Percentiles rank a stretch among this genome's conserved stretches.
Conservation (phyloP, 2,113 vertebrate genomes). For the Dendrocopos noguchii region DNA sequence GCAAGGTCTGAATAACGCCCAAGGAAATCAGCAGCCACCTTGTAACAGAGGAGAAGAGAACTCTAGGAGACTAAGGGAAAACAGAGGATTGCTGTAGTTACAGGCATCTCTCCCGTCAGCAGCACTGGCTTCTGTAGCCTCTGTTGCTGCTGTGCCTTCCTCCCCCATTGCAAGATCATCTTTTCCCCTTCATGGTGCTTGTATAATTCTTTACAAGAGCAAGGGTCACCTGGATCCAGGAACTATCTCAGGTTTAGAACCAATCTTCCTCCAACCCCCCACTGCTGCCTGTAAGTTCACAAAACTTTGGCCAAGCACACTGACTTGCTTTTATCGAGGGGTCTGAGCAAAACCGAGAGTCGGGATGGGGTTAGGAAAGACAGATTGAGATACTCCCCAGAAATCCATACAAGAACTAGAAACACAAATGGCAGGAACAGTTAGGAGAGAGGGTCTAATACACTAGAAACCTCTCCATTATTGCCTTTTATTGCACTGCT, state of each 20-base stretch:
- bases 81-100: neutral
- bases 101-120: neutral
- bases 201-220: neutral
- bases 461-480: neutral
- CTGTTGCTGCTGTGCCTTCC: neutral
- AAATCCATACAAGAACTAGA: neutral
- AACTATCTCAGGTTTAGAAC: slow-evolving; percentile 5
- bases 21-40: neutral
- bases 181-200: neutral
- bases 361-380: neutral
- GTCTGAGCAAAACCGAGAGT: neutral
- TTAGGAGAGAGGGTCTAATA: neutral
- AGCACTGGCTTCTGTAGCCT: neutral
- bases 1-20: neutral
- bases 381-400: neutral
- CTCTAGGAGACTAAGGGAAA: neutral
- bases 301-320: neutral
- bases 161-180: neutral
- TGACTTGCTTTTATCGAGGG: neutral
- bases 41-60: neutral
- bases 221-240: neutral
- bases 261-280: accelerated
- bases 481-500: neutral
- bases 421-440: neutral
- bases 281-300: neutral